Evolutionary conservation across 2,888 invertebrate genomes (phyloP).

Genomic region (Amphipyra tragopoginis): DNA sequence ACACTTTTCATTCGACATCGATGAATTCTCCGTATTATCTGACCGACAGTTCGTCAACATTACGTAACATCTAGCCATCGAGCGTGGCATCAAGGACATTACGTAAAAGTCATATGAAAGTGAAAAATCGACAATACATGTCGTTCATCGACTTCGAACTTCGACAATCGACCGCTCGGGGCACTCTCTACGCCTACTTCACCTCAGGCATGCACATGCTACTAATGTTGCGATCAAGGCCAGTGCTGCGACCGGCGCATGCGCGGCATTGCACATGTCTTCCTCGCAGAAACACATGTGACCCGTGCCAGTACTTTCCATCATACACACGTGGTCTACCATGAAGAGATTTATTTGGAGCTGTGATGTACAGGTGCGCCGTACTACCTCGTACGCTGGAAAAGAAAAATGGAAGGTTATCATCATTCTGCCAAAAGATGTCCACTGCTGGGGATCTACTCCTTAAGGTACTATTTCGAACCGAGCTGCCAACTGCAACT

Average conservation of each 20-base stretch:
- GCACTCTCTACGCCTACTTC: slow-evolving; percentile 80
- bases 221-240: slow-evolving; percentile 76
- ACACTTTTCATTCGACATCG: slow-evolving; percentile 39
- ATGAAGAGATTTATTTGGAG: slow-evolving; percentile 98
- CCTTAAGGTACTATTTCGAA: too few relatives aligned
- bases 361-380: slow-evolving; percentile 97
- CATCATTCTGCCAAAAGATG: too few relatives aligned
- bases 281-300: slow-evolving; percentile 99
- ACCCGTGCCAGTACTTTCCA: slow-evolving; percentile 99
- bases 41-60: slow-evolving; percentile 19
- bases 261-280: slow-evolving; percentile 95
- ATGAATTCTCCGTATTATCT: slow-evolving; percentile 46
- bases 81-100: not conserved
- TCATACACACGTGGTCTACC: slow-evolving; percentile 99
- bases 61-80: not conserved
- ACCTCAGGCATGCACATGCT: slow-evolving; percentile 88
- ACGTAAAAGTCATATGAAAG: slow-evolving; percentile 45
- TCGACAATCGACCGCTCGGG: slow-evolving; percentile 71
- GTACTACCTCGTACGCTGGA: slow-evolving; percentile 96
- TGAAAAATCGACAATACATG: slow-evolving; percentile 47
- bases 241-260: slow-evolving; percentile 68
- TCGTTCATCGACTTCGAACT: slow-evolving; percentile 46
- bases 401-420: too few relatives aligned
- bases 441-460: too few relatives aligned
- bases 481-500: too few relatives aligned